Evolutionary conservation across 2,888 invertebrate species (phyloP).

Genomic region (Aspidiotus destructor): DNA sequence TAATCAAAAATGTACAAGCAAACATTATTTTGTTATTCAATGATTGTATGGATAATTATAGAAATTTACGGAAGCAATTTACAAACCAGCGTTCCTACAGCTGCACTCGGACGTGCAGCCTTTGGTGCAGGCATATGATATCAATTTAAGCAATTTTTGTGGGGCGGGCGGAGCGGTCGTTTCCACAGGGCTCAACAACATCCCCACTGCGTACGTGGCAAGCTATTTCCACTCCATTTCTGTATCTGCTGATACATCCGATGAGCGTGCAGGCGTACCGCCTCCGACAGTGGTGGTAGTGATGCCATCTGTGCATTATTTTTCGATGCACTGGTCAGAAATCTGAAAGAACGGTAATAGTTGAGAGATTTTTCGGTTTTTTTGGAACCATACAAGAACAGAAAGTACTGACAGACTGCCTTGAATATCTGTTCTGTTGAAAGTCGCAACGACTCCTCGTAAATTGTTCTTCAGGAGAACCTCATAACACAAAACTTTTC

Average conservation of each 20-base stretch:
- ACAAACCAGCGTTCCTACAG: conserved; percentile 9
- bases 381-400: no score
- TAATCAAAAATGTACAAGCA: not conserved
- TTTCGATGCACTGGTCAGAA: not conserved
- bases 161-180: conserved; percentile 13
- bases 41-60: no score
- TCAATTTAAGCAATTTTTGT: conserved; percentile 16
- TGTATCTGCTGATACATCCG: conserved; percentile 29
- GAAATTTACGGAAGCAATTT: no score
- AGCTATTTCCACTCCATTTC: conserved; percentile 10
- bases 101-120: conserved; percentile 12
- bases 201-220: conserved; percentile 5
- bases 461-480: no score
- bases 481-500: no score
- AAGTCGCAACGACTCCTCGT: no score
- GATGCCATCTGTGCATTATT: conserved; percentile 12
- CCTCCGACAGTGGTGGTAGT: conserved; percentile 24
- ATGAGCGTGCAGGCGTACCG: conserved; percentile 23
- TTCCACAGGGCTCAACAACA: conserved; percentile 5
- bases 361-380: no score
- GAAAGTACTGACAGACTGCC: no score
- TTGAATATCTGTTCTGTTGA: no score
- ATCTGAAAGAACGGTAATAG: no score
- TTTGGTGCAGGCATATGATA: conserved; percentile 16
- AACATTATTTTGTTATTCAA: not conserved